phyloP scores from a whole-genome alignment of 2,888 invertebrate genomes.

The Psylliodes chrysocephalus region DNA sequence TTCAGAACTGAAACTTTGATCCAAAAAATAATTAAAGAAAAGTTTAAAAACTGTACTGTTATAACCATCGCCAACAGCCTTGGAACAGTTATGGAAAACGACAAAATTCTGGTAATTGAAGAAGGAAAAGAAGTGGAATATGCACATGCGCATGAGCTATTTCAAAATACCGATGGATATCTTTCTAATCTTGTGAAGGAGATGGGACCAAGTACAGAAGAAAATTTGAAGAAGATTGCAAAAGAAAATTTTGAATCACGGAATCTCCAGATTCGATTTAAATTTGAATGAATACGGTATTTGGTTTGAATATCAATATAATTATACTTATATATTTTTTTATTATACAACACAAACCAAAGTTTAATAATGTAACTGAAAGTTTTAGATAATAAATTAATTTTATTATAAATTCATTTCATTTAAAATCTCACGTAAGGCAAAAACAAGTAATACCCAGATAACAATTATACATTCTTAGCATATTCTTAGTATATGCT shows the following conservation, averaged over 20 bases:
- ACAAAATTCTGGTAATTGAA: slow-evolving; percentile 74
- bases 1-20: slow-evolving; percentile 80
- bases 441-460: too few species aligned
- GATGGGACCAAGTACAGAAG: slow-evolving; percentile 56
- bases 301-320: too few species aligned
- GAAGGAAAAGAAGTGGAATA: slow-evolving; percentile 67
- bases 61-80: slow-evolving; percentile 85
- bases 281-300: slow-evolving; percentile 18
- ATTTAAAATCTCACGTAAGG: too few species aligned
- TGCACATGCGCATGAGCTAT: slow-evolving; percentile 65
- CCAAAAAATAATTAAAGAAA: slow-evolving; percentile 77
- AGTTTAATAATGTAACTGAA: too few species aligned
- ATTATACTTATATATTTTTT: too few species aligned
- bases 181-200: slow-evolving; percentile 60
- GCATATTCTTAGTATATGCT: too few species aligned
- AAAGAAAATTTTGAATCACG: slow-evolving; percentile 47
- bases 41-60: slow-evolving; percentile 81
- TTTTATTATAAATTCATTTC: too few species aligned
- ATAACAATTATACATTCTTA: too few species aligned
- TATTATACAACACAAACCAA: too few species aligned
- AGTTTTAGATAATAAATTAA: too few species aligned
- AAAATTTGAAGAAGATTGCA: slow-evolving; percentile 51
- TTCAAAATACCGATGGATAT: slow-evolving; percentile 55
- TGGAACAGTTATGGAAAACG: slow-evolving; percentile 86
- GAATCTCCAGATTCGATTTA: slow-evolving; percentile 25